Evolutionary conservation across 2,888 invertebrate species (phyloP), one percentile per base, ranked within the genome.

Genomic region (Watsonalla cultraria): DNA sequence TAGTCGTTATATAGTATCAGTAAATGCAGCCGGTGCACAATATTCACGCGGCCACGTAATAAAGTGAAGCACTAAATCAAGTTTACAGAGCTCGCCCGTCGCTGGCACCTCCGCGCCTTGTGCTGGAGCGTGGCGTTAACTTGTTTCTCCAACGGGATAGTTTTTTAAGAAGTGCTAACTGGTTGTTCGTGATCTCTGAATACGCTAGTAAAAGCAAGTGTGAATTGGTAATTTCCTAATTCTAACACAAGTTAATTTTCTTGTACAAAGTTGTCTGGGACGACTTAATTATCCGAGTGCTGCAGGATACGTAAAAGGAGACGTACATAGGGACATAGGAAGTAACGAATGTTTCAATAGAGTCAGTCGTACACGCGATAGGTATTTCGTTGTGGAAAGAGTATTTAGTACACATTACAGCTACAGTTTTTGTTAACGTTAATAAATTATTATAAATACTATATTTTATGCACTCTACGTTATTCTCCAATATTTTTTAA

Each of bases 131-230:
- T 7, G 35, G 39, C 15, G 42, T 54, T 46, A 54, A 47, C 59
- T 65, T 67, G 61, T 65, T 68, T 61, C n/a, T 49, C 49, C 67
- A 65, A 66, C 64, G 68, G 70, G 62, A 72, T 71, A 72, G 66
- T 77, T 75, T 70, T 70, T 70, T 66, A 69, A 72, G 70, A 84
- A 84, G 84, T 87, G 88, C 80, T 89, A 89, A 90, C 75, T 76
- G 67, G 68, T 66, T 70, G 73, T 82, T 80, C 89, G 86, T 89
- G 88, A 84, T 79, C 76, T 74, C 74, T 76, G 76, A 80, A 82
- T 81, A 76, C 70, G 68, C 64, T 66, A 72, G 78, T 80, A 82
- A 82, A 78, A 80, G 75, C 70, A 72, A 60, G 74, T 78, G 82
- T 78, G 67, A 82, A 84, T 82, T 80, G 73, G 68, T 74, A 77